phyloP scores from a whole-genome alignment of 1,140 invertebrate species.

The Saxidomus purpurata region DNA sequence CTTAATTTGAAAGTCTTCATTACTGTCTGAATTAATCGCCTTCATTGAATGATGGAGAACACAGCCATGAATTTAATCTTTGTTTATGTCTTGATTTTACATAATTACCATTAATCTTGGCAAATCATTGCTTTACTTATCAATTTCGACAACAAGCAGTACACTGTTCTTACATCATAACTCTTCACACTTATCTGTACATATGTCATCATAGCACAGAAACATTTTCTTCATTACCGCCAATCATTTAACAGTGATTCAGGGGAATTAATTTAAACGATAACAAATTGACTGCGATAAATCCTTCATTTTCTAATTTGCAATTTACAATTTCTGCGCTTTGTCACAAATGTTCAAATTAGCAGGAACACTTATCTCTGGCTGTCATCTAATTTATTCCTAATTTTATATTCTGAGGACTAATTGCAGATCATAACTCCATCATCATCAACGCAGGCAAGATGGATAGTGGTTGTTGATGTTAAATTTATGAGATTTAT shows the following conservation, averaged over 20 bases:
- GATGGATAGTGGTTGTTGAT: no score
- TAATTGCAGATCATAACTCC: background rate
- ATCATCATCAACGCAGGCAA: background rate
- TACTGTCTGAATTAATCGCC: background rate
- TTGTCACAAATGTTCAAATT: background rate
- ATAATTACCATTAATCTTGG: background rate
- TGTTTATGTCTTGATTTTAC: background rate
- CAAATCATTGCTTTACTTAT: background rate
- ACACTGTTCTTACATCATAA: background rate
- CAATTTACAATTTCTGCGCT: background rate
- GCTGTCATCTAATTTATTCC: background rate
- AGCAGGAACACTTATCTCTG: background rate
- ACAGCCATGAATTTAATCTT: background rate
- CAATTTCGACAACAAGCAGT: background rate
- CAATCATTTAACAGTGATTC: background rate
- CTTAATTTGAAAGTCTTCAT: conserved; percentile 7
- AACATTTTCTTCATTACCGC: background rate
- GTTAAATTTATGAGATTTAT: no score
- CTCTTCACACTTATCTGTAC: background rate
- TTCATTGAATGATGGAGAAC: background rate
- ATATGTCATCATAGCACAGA: background rate
- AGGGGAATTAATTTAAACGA: background rate
- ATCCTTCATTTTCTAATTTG: background rate
- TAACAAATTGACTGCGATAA: background rate
- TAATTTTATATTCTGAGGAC: background rate